Evolutionary conservation across 1,140 invertebrate species (phyloP), one percentile per base, ranked within the genome.

Genomic region (Aphelenchoides fujianensis): DNA sequence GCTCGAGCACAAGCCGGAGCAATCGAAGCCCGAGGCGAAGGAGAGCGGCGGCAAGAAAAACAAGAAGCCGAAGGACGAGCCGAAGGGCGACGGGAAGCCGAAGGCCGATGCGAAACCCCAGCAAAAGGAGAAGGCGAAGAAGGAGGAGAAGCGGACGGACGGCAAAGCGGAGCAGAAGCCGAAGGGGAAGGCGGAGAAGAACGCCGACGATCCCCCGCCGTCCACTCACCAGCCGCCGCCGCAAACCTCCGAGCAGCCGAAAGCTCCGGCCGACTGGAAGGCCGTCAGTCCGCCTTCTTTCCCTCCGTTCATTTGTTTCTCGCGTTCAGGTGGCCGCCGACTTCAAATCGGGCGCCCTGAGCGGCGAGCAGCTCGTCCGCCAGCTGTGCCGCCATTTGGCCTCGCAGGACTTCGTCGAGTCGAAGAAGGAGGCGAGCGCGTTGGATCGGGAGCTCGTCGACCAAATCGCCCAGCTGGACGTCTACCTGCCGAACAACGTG

Each of bases 91-190:
- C 16, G 67, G 35, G 35, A 19, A 32, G 34, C 7, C 2, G 1
- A 69, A 0, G 31, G 2, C 16, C 9, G 2, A 7, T 27, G 55
- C 1, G n/a, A 68, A 66, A 66, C 32, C 28, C n/a, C 12, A 62
- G 12, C 16, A 9, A n/a, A n/a, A n/a, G n/a, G 28, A 1, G 30
- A 12, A 69, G 30, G 30, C n/a, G 12, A 30, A n/a, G n/a, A 69
- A 36, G 16, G 67, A 69, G 16, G 30, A 66, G 28, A 55, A 28
- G 67, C 1, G 23, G 52, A 34, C 63, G 63, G 67, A n/a, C 19
- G 59, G 1, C 36, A 41, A 66, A 53, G 27, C 19, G 69, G 41
- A 69, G 68, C 53, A 19, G 52, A 64, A 2, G 1, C 27, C 12
- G 68, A 31, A 69, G n/a, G 1, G 64, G 64, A 0, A 28, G 54